Base-by-base conservation (phyloP, 37 sponge, comb jelly and placozoan genomes). In the Amphimedon queenslandica region DNA sequence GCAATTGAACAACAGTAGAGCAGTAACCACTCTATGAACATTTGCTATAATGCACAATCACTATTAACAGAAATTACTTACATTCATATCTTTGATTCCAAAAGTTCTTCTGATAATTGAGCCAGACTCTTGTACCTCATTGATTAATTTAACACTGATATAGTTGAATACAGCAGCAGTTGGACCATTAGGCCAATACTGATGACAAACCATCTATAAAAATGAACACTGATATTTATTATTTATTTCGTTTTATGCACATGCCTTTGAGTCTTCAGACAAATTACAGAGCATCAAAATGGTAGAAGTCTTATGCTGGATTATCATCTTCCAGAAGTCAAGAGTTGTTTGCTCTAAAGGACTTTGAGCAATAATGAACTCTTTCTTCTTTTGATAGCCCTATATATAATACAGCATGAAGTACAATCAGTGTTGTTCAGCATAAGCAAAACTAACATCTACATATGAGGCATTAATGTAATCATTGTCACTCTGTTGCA, bases 241-340 rank as follows among this genome's bases (percentile, higher is more conserved):
- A n/a, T n/a, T n/a, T n/a, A n/a, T n/a, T n/a, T n/a, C n/a, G n/a
- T n/a, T n/a, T n/a, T n/a, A n/a, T n/a, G n/a, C n/a, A n/a, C 53
- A 8, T 13, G 58, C 74, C 74, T 76, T 40, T 1, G 27, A 16
- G 41, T 61, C 8, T 42, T 79, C 80, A 18, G 60, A 30, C 8
- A 70, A 51, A 18, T 10, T 69, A n/a, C 77, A 77, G 10, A 84
- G 42, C 85, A 84, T 84, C 2, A 73, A 56, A 39, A 80, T 75
- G 20, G 80, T 63, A 0, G 66, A 76, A 69, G 75, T 74, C 31
- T 58, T 53, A 30, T 63, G 53, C 55, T 86, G 76, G 43, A 38
- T 43, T 21, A 84, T 64, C 85, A 84, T 84, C 30, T 78, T 70
- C 85, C 85, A 84, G 67, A 84, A 84, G 23, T 72, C 73, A 37